phyloP scores from a whole-genome alignment of 2,888 invertebrate genomes.

The Sesia bembeciformis region DNA sequence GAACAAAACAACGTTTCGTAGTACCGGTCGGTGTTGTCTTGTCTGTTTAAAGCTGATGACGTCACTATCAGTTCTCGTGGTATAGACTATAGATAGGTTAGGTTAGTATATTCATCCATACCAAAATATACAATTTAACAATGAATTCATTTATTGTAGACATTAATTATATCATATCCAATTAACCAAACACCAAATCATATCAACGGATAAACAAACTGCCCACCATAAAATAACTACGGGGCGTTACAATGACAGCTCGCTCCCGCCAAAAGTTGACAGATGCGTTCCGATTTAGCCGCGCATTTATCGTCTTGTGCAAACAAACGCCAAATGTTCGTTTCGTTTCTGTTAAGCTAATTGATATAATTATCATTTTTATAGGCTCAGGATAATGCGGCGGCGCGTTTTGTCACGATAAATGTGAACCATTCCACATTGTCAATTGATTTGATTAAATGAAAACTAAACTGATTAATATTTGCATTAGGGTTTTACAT shows the following conservation, averaged over 20 bases:
- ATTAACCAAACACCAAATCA: neutral
- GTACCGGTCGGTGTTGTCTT: no score
- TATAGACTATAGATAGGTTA: no score
- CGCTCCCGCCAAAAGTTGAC: conserved; percentile 24
- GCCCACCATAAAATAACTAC: conserved; percentile 9
- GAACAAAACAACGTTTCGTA: no score
- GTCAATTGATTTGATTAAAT: neutral
- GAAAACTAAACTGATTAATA: neutral
- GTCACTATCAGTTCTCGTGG: no score
- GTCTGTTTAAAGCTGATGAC: no score
- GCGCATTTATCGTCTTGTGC: conserved; percentile 49
- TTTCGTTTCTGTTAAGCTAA: conserved; percentile 38
- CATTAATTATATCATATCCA: neutral
- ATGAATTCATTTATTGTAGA: neutral
- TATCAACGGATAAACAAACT: conserved; percentile 5
- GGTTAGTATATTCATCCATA: no score
- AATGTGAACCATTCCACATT: conserved; percentile 15
- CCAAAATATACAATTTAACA: neutral
- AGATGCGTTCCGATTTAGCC: conserved; percentile 39
- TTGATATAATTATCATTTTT: conserved; percentile 67
- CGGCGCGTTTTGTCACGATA: conserved; percentile 25
- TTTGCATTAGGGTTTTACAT: neutral
- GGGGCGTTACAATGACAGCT: conserved; percentile 17
- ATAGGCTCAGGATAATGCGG: conserved; percentile 38
- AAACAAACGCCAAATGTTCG: conserved; percentile 65